phyloP scores from a whole-genome alignment of 92 coral and sea anemone genomes.

The Actinernus sp. region DNA sequence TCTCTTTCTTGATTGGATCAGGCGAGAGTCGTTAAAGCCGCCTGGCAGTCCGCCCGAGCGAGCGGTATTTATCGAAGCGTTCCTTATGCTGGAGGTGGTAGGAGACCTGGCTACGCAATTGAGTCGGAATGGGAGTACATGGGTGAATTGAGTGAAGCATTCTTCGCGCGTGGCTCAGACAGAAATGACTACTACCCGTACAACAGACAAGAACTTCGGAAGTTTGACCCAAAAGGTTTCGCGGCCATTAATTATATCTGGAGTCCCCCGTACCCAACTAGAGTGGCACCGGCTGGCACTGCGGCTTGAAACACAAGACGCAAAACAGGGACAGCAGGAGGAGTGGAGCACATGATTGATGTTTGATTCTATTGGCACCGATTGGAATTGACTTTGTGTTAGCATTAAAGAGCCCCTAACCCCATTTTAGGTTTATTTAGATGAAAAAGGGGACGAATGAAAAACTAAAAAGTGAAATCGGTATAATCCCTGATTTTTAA shows the following conservation, averaged over 20 bases:
- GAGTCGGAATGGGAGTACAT: conserved; percentile 26
- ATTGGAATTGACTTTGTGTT: too few relatives aligned
- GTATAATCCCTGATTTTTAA: too few relatives aligned
- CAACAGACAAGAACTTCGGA: conserved; percentile 6
- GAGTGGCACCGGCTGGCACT: background rate
- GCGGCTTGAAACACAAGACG: too few relatives aligned
- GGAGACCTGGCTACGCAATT: conserved; percentile 9
- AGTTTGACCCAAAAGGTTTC: conserved; percentile 18
- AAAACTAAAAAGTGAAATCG: too few relatives aligned
- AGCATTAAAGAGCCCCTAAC: too few relatives aligned
- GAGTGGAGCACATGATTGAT: too few relatives aligned
- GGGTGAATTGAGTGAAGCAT: conserved; percentile 45
- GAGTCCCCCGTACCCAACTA: conserved; percentile 20
- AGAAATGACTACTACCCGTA: conserved; percentile 37
- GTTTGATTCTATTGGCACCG: too few relatives aligned
- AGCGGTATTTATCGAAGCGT: conserved; percentile 15
- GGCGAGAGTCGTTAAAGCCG: background rate
- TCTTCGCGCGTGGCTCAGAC: conserved; percentile 17
- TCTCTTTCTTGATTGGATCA: too few relatives aligned
- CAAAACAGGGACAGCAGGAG: too few relatives aligned
- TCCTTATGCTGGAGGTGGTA: conserved; percentile 29
- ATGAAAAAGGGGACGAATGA: too few relatives aligned
- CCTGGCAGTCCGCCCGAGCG: background rate
- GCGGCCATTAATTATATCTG: conserved; percentile 23
- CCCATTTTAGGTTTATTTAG: too few relatives aligned